These are phyloP conservation scores for Pantherophis alleghaniensis DNA, from an alignment of 2,797 vertebrate genomes.

Conservation along the genomic window DNA sequence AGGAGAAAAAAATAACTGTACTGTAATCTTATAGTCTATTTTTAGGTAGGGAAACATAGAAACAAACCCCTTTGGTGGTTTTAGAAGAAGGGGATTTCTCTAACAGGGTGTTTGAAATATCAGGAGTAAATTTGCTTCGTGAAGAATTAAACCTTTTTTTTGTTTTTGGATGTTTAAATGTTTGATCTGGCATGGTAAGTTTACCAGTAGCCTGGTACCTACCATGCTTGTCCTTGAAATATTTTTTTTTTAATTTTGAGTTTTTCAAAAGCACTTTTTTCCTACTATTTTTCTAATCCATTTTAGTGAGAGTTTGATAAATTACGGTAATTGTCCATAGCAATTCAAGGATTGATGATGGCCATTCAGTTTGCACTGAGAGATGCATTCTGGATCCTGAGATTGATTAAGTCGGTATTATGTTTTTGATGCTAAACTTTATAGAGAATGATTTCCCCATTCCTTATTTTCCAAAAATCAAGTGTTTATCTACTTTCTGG, in stretches of 20 bases:
- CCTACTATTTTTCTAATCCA: slow-evolving; percentile 66
- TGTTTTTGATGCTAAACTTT: slow-evolving; percentile 64
- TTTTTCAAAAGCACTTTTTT: slow-evolving; percentile 67
- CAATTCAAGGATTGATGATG: slow-evolving; percentile 37
- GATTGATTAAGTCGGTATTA: slow-evolving; percentile 41
- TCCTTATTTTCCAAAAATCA: slow-evolving; percentile 67
- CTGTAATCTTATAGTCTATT: slow-evolving; percentile 63
- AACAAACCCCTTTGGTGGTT: slow-evolving; percentile 47
- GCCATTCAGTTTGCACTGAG: slow-evolving; percentile 47
- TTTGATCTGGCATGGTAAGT: slow-evolving; percentile 48
- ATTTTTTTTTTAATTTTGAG: slow-evolving; percentile 50
- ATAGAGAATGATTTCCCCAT: slow-evolving; percentile 50
- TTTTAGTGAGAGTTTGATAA: slow-evolving; percentile 56
- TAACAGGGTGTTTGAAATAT: slow-evolving; percentile 68
- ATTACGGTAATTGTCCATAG: slow-evolving; percentile 45
- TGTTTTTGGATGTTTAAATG: background rate
- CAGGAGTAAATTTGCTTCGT: slow-evolving; percentile 64
- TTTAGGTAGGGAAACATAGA: slow-evolving; percentile 52
- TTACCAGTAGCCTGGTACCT: slow-evolving; percentile 55
- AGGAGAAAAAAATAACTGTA: slow-evolving; percentile 51
- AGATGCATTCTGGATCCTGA: slow-evolving; percentile 50
- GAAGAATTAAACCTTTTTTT: slow-evolving; percentile 49
- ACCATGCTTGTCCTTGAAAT: slow-evolving; percentile 51
- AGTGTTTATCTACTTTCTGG: slow-evolving; percentile 69
- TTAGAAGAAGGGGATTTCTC: slow-evolving; percentile 47